These are phyloP conservation scores for Rhinoraja longicauda DNA, from an alignment of 2,797 vertebrate species.

Conservation along the genomic window DNA sequence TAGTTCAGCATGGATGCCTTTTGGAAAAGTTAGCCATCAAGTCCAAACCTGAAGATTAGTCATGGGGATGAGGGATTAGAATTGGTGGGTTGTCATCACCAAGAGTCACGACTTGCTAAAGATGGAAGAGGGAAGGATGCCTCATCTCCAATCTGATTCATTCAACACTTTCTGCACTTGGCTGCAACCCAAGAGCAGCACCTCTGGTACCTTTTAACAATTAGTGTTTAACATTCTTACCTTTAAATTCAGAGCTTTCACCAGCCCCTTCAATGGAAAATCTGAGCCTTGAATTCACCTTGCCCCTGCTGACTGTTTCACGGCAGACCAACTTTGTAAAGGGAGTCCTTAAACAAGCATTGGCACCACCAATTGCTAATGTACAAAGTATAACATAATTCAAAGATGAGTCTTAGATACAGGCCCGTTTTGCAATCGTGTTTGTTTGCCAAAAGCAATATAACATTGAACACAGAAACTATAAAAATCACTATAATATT, in stretches of 20 bases:
- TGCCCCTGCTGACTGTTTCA: too few relatives aligned
- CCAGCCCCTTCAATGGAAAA: too few relatives aligned
- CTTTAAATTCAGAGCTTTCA: not conserved
- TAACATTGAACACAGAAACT: not conserved
- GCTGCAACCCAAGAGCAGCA: not conserved
- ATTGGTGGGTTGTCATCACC: not conserved
- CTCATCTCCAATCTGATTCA: too few relatives aligned
- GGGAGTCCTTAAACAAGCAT: not conserved
- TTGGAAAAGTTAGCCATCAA: not conserved
- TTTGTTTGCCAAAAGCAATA: not conserved
- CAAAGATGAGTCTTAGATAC: not conserved
- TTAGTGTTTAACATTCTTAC: not conserved
- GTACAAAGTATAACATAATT: not conserved
- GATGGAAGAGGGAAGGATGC: not conserved
- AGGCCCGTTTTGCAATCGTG: not conserved
- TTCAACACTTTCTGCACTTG: too few relatives aligned
- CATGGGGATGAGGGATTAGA: not conserved
- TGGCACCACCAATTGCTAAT: not conserved
- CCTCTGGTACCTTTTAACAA: not conserved
- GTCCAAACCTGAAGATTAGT: not conserved
- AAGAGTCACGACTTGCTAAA: not conserved
- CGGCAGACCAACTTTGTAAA: not conserved
- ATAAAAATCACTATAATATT: not conserved
- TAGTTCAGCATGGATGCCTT: not conserved
- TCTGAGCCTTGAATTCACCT: too few relatives aligned